Percentiles rank a stretch among this genome's conserved stretches.
Conservation (phyloP, 2,888 invertebrate species). For the Lordiphosa andalusiaca region DNA sequence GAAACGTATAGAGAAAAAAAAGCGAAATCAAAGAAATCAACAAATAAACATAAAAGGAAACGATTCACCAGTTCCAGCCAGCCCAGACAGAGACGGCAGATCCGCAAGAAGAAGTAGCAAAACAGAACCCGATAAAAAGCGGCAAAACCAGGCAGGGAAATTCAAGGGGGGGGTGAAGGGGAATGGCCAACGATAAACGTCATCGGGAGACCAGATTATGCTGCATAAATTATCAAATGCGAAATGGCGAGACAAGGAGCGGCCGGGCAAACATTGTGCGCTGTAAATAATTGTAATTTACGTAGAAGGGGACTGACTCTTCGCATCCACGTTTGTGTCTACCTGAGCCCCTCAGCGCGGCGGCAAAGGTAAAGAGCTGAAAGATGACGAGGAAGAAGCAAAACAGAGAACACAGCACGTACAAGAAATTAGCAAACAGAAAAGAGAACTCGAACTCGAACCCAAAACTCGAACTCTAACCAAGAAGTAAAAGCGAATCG, state of each 20-base stretch:
- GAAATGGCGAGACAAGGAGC: conserved; percentile 27
- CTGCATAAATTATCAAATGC: conserved; percentile 71
- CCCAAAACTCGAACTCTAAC: conserved; percentile 16
- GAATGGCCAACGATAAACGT: conserved; percentile 67
- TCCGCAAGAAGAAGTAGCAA: conserved; percentile 24
- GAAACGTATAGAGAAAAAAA: conserved; percentile 44
- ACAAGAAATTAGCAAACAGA: conserved; percentile 72
- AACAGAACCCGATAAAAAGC: conserved; percentile 35
- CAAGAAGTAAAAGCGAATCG: conserved; percentile 55
- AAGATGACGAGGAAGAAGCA: conserved; percentile 24
- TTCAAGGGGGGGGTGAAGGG: conserved; percentile 13
- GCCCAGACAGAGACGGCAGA: conserved; percentile 41
- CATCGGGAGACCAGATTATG: conserved; percentile 62
- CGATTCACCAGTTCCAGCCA: conserved; percentile 34
- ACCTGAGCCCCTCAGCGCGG: conserved; percentile 50
- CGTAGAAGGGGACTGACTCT: conserved; percentile 42
- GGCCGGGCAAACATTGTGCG: conserved; percentile 42
- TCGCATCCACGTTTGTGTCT: conserved; percentile 27
- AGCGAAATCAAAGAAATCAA: conserved; percentile 71
- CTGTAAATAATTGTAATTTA: conserved; percentile 71
- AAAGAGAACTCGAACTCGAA: conserved; percentile 21
- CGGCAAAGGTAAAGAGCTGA: conserved; percentile 51
- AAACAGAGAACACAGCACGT: conserved; percentile 51
- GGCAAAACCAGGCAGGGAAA: conserved; percentile 17
- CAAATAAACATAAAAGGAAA: conserved; percentile 69